Evolutionary conservation across 2,888 invertebrate genomes (phyloP).

Genomic region (Subacronicta megacephala): DNA sequence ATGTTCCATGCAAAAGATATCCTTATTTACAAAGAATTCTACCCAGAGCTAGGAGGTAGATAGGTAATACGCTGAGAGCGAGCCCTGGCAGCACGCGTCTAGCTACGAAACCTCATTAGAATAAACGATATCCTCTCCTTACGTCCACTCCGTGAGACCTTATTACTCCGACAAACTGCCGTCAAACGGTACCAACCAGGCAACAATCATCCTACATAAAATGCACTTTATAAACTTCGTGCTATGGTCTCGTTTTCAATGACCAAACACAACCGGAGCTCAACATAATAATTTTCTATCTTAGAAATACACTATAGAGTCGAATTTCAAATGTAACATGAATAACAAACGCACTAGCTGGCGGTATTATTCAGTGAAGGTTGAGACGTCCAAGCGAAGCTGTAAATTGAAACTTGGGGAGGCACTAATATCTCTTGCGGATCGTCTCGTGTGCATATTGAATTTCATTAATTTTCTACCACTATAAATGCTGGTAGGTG

Average conservation of each 20-base stretch:
- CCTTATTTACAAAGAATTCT: conserved; percentile 59
- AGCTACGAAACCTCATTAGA: conserved; percentile 86
- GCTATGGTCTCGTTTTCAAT: conserved; percentile 65
- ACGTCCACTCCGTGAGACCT: conserved; percentile 88
- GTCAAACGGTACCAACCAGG: conserved; percentile 81
- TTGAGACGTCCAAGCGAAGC: conserved; percentile 82
- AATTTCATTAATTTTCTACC: conserved; percentile 56
- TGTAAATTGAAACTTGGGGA: conserved; percentile 84
- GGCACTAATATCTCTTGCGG: conserved; percentile 74
- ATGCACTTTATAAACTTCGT: conserved; percentile 59
- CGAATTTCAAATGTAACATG: conserved; percentile 65
- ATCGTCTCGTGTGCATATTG: conserved; percentile 57
- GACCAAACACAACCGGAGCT: conserved; percentile 25
- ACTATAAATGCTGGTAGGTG: conserved; percentile 16
- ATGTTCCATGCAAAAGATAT: conserved; percentile 49
- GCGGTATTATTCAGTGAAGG: conserved; percentile 76
- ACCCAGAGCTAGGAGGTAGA: conserved; percentile 61
- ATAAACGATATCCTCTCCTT: conserved; percentile 89
- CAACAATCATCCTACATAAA: conserved; percentile 54
- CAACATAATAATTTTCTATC: conserved; percentile 64
- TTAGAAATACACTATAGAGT: conserved; percentile 66
- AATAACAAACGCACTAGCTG: conserved; percentile 79
- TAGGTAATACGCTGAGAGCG: conserved; percentile 64
- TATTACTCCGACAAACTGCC: conserved; percentile 89
- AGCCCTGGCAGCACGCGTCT: conserved; percentile 71